Evolutionary conservation across 2,888 invertebrate species (phyloP), one percentile per base, ranked within the genome.

Genomic region (Hedychridium roseum): DNA sequence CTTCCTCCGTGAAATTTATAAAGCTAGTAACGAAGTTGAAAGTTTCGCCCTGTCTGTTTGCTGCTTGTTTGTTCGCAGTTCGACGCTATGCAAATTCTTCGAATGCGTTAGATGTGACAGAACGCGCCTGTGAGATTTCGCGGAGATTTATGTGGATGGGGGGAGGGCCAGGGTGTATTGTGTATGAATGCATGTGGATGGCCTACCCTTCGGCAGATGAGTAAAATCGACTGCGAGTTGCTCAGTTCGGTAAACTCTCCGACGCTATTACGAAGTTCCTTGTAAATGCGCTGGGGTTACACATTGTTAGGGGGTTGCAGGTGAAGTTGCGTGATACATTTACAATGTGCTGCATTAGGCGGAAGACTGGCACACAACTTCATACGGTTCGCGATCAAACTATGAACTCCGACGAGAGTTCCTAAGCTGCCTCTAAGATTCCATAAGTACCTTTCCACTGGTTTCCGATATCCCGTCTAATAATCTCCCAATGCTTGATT

Each of bases 221-320:
- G 38, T 54, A 35, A 35, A 32, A 45, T 54, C 41, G 45, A 48
- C 38, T 35, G 42, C 36, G 32, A 41, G 37, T 23, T 42, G 35
- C 43, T 50, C 38, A 37, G 27, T 38, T 36, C 6, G 27, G 38
- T 21, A 41, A 55, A 44, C 43, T 48, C 42, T 21, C 31, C 32
- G n/a, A n/a, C 26, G 42, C 42, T 37, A 55, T 51, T 56, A 55
- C 32, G 23, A 44, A 55, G 43, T 55, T 47, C n/a, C 9, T 14
- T 41, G 39, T 26, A 38, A 47, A 40, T 41, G 39, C 39, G 32
- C 30, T 28, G 47, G n/a, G 46, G 55, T 56, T 51, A 44, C 37
- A 55, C 31, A 50, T 55, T 56, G 55, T 56, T 47, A 35, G 38
- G 11, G 18, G 9, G 27, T 11, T 27, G 27, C 9, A 27, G 3